A percentile compares a stretch with the other conserved stretches of the same genome.
phyloP scores from a whole-genome alignment of 2,113 vertebrate species.

The Noctilio leporinus region DNA sequence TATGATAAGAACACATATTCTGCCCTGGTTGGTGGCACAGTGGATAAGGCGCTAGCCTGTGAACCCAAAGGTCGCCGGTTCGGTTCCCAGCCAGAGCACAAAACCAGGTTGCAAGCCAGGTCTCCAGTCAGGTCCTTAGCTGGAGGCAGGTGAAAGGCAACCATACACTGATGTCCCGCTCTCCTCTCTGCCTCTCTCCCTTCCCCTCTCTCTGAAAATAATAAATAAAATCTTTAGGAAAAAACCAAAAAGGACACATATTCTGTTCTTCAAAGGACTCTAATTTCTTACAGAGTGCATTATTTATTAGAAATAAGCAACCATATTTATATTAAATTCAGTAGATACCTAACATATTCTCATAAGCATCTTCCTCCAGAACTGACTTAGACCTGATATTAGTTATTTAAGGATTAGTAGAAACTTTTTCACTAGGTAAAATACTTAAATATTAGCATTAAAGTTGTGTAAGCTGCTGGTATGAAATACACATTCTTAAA shows the following conservation, averaged over 20 bases:
- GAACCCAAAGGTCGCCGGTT: too few species aligned
- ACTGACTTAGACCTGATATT: not conserved
- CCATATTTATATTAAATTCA: not conserved
- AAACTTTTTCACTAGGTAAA: conserved; percentile 18
- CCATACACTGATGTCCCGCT: too few species aligned
- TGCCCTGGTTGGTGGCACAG: too few species aligned
- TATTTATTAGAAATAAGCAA: not conserved
- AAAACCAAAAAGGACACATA: not conserved
- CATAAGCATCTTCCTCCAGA: not conserved
- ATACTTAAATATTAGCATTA: not conserved
- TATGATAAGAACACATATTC: not conserved
- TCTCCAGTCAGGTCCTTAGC: too few species aligned
- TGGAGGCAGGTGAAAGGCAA: too few species aligned
- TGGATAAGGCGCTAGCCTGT: too few species aligned
- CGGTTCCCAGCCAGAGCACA: too few species aligned
- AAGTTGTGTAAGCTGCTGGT: not conserved
- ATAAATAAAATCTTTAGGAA: too few species aligned
- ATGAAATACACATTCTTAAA: not conserved
- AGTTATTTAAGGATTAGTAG: not conserved
- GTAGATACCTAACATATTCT: not conserved
- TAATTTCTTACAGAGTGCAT: not conserved
- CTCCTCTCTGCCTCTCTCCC: too few species aligned
- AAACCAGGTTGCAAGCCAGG: too few species aligned
- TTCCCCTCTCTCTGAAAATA: too few species aligned
- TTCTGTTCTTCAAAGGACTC: not conserved